Conservation (phyloP, 2,797 vertebrate genomes). For the Odontamblyopus lacepedii region DNA sequence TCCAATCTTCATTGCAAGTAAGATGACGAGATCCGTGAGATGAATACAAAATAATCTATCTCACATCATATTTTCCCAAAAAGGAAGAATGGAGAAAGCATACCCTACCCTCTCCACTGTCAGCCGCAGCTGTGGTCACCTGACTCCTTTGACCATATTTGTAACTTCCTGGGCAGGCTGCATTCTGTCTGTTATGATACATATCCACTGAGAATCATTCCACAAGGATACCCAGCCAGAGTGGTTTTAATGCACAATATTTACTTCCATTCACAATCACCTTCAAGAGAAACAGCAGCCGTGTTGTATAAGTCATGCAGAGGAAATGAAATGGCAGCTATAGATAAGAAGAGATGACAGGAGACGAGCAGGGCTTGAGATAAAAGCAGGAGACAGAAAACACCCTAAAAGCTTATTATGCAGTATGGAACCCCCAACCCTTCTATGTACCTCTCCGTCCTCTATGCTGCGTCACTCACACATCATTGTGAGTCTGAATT, state of each 20-base stretch:
- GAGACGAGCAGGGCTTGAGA: constrained; percentile 15
- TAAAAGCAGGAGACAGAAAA: constrained; percentile 28
- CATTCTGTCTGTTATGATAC: neutral
- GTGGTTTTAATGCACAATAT: neutral
- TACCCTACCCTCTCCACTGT: neutral
- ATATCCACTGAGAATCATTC: neutral
- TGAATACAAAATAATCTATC: neutral
- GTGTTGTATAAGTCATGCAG: neutral
- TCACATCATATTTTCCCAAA: constrained; percentile 1
- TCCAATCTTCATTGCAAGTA: neutral
- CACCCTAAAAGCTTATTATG: constrained; percentile 73
- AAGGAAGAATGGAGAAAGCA: neutral
- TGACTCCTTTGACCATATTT: constrained; percentile 7
- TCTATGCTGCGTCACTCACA: neutral
- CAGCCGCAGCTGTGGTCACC: neutral
- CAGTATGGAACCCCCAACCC: constrained; percentile 68
- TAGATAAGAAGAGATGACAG: constrained; percentile 11
- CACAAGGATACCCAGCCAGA: neutral
- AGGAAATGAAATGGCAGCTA: neutral
- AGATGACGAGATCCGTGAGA: neutral
- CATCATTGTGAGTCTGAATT: constrained; percentile 16
- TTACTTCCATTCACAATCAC: neutral
- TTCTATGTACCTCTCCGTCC: constrained; percentile 34
- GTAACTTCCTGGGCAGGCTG: constrained; percentile 1
- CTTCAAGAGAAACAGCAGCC: neutral